These are phyloP conservation scores for Scartelaos histophorus DNA, from an alignment of 2,113 vertebrate genomes.

Conservation along the genomic window DNA sequence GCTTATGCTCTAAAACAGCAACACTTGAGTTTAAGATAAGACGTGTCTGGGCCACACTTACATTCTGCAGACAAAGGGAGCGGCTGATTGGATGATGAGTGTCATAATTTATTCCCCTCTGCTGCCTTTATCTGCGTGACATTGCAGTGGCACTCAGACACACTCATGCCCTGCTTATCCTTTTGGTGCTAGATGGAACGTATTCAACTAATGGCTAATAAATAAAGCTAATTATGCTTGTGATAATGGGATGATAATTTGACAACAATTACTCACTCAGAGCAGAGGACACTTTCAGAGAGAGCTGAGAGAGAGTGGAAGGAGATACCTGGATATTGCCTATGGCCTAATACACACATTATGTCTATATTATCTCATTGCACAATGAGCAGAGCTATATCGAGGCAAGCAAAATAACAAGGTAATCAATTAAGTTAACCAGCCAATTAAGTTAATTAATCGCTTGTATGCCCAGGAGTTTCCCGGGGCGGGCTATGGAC, in stretches of 20 bases:
- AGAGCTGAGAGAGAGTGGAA: conserved; percentile 18
- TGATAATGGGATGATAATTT: conserved; percentile 56
- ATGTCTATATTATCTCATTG: conserved; percentile 60
- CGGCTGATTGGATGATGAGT: conserved; percentile 28
- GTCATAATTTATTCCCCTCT: conserved; percentile 26
- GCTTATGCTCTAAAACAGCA: background rate
- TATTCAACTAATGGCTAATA: conserved; percentile 60
- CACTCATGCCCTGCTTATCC: conserved; percentile 39
- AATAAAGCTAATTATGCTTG: conserved; percentile 67
- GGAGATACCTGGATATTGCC: conserved; percentile 52
- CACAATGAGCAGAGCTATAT: conserved; percentile 57
- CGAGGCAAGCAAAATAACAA: conserved; percentile 68
- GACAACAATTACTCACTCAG: conserved; percentile 52
- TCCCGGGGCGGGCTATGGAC: conserved; percentile 58
- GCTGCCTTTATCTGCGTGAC: conserved; percentile 42
- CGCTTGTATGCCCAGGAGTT: conserved; percentile 70
- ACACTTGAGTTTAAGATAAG: conserved; percentile 37
- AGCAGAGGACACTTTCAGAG: conserved; percentile 47
- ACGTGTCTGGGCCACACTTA: conserved; percentile 17
- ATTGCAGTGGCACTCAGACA: conserved; percentile 25
- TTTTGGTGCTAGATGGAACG: conserved; percentile 31
- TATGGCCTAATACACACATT: conserved; percentile 54
- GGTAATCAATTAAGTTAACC: conserved; percentile 76
- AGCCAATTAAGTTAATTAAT: conserved; percentile 76
- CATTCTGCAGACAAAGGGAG: conserved; percentile 15